Percentiles rank a stretch among this genome's conserved stretches.
These are phyloP conservation scores for Otolemur garnettii DNA, from an alignment of 2,113 vertebrate genomes.

Conservation along the genomic window DNA sequence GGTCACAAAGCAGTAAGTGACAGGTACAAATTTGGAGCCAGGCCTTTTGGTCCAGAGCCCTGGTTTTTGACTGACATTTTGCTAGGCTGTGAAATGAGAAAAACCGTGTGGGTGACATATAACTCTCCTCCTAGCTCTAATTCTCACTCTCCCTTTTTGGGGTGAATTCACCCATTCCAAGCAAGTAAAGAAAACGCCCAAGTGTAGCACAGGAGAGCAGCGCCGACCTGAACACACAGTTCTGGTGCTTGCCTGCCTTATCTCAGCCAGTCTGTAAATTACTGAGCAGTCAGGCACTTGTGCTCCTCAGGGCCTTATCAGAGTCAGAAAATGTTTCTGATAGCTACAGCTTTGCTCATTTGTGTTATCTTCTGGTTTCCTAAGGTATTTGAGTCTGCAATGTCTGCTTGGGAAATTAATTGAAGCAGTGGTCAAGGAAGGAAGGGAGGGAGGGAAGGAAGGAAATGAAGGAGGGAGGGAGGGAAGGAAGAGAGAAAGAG, in stretches of 20 bases:
- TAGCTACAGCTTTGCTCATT: neutral
- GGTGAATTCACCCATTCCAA: neutral
- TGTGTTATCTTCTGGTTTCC: neutral
- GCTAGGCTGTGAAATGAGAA: neutral
- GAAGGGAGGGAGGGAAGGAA: neutral
- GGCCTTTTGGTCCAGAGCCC: neutral
- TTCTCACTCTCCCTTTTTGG: neutral
- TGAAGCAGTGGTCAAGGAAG: neutral
- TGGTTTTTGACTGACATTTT: neutral
- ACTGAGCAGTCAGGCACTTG: neutral
- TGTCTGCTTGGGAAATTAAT: conserved; percentile 3
- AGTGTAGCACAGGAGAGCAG: neutral
- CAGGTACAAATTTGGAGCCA: neutral
- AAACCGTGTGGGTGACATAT: neutral
- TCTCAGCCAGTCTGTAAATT: conserved; percentile 53
- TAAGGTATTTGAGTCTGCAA: conserved; percentile 39
- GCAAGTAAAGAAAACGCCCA: neutral
- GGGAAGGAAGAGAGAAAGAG: too few relatives aligned
- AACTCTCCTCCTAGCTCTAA: neutral
- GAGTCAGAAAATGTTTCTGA: neutral
- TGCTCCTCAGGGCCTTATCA: neutral
- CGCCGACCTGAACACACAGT: neutral
- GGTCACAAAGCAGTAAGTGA: neutral
- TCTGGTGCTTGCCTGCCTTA: neutral
- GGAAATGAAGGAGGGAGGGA: neutral